Evolutionary conservation across 2,888 invertebrate genomes (phyloP).

Genomic region (Andrena hattorfiana): DNA sequence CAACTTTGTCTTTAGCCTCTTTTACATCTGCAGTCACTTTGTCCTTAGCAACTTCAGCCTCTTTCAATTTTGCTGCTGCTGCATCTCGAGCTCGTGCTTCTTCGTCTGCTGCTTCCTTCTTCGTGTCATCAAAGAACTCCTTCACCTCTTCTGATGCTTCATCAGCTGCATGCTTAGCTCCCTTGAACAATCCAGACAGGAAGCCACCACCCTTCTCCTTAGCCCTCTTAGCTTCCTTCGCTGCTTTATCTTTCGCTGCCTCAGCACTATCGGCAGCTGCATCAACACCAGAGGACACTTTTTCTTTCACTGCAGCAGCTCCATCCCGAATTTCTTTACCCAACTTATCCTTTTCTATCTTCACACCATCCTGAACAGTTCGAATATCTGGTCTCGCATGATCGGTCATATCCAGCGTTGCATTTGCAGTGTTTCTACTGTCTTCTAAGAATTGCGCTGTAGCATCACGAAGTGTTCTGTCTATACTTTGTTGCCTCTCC

Average conservation of each 20-base stretch:
- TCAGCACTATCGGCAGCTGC: conserved; percentile 74
- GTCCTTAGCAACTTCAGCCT: conserved; percentile 45
- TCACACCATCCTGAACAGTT: conserved; percentile 47
- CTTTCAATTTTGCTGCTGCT: conserved; percentile 49
- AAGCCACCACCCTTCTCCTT: conserved; percentile 74
- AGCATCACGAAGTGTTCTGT: conserved; percentile 71
- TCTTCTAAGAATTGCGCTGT: conserved; percentile 81
- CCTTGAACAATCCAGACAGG: conserved; percentile 72
- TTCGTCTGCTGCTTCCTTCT: conserved; percentile 73
- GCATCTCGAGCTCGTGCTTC: conserved; percentile 65
- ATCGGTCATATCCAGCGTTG: conserved; percentile 44
- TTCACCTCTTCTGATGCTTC: conserved; percentile 74
- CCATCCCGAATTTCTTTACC: conserved; percentile 83
- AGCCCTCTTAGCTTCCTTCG: conserved; percentile 70
- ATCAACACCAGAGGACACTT: conserved; percentile 78
- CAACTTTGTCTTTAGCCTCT: conserved; percentile 55
- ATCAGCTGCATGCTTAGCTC: conserved; percentile 67
- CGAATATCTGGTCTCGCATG: conserved; percentile 39
- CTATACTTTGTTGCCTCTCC: conserved; percentile 71
- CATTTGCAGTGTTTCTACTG: conserved; percentile 71
- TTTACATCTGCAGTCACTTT: conserved; percentile 45
- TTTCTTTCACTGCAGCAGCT: conserved; percentile 65
- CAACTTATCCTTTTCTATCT: conserved; percentile 47
- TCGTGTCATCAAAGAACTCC: conserved; percentile 86
- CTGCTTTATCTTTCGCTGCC: conserved; percentile 63